Evolutionary conservation across 1,140 invertebrate genomes (phyloP).

Genomic region (Cydia splendana): DNA sequence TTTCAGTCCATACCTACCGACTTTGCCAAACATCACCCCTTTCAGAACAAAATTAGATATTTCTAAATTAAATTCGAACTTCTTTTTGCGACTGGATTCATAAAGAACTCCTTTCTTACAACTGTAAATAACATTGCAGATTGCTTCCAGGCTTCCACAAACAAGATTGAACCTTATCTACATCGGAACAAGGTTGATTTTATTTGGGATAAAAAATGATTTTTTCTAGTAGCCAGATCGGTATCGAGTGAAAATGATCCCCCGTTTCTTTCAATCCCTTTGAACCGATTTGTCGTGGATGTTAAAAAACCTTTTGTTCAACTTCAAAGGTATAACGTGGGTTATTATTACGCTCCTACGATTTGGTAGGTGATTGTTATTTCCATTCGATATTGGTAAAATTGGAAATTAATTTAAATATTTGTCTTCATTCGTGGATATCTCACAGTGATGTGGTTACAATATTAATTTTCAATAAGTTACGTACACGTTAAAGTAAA

Average conservation of each 20-base stretch:
- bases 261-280: conserved; percentile 55
- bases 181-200: conserved; percentile 34
- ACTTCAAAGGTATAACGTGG: conserved; percentile 63
- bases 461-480: background rate
- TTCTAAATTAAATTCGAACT: conserved; percentile 68
- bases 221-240: conserved; percentile 64
- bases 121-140: conserved; percentile 64
- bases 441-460: background rate
- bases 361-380: conserved; percentile 51
- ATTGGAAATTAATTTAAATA: conserved; percentile 33
- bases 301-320: conserved; percentile 60
- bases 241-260: conserved; percentile 73
- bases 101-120: conserved; percentile 66
- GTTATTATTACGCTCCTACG: conserved; percentile 69
- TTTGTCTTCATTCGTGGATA: background rate
- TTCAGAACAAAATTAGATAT: conserved; percentile 52
- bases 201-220: conserved; percentile 34
- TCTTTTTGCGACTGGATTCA: conserved; percentile 68
- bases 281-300: conserved; percentile 68
- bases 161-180: conserved; percentile 34
- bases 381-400: conserved; percentile 36
- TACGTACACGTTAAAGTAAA: background rate
- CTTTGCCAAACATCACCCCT: conserved; percentile 44
- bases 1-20: background rate
- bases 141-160: conserved; percentile 35